A percentile compares a stretch with the other conserved stretches of the same genome.
phyloP scores from a whole-genome alignment of 1,140 invertebrate species.

The Aphelinus atriplicis region DNA sequence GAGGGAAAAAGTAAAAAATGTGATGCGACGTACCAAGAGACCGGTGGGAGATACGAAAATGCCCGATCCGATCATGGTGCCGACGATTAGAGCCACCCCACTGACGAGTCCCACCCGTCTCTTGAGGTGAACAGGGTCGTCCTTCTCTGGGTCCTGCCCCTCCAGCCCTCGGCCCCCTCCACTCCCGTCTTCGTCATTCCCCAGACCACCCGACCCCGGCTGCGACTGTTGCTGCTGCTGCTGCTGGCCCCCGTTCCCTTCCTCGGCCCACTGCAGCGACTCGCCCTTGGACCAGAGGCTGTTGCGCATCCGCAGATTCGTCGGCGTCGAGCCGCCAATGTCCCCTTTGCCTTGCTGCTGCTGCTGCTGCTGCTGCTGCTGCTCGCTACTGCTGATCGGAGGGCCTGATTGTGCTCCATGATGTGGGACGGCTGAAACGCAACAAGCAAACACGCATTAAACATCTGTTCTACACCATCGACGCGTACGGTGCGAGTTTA shows the following conservation, averaged over 20 bases:
- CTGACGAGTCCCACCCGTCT: slow-evolving; percentile 97
- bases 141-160: slow-evolving; percentile 88
- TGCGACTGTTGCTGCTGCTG: slow-evolving; percentile 41
- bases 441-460: too few relatives aligned
- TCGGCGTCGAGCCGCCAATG: background rate
- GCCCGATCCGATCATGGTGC: slow-evolving; percentile 95
- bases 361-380: slow-evolving; percentile 7
- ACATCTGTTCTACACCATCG: too few relatives aligned
- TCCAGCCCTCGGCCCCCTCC: slow-evolving; percentile 74
- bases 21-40: slow-evolving; percentile 72
- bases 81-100: slow-evolving; percentile 97
- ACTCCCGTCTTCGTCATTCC: slow-evolving; percentile 56
- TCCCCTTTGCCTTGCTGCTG: background rate
- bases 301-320: slow-evolving; percentile 39
- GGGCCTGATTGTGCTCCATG: slow-evolving; percentile 22
- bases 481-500: too few relatives aligned
- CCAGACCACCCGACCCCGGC: slow-evolving; percentile 27
- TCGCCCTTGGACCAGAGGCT: slow-evolving; percentile 19
- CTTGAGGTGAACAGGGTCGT: slow-evolving; percentile 96
- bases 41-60: slow-evolving; percentile 98
- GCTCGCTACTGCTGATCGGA: background rate
- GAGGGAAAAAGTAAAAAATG: background rate
- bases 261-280: slow-evolving; percentile 34
- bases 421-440: slow-evolving; percentile 28
- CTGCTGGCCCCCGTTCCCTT: slow-evolving; percentile 47